phyloP scores from a whole-genome alignment of 2,888 invertebrate species.

The Zaprionus lineosus region DNA sequence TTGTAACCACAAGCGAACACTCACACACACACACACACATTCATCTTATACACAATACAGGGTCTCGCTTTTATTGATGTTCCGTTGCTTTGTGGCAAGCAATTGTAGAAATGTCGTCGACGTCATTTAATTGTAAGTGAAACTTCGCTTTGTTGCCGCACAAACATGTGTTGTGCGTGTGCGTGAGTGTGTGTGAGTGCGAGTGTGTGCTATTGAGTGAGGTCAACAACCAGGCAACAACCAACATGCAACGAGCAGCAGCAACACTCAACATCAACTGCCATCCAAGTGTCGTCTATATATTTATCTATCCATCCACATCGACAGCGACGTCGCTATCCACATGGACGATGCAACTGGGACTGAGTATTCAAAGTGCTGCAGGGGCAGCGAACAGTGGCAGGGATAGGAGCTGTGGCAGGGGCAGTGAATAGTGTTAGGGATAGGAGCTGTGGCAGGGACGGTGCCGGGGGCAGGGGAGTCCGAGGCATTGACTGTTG shows the following conservation, averaged over 20 bases:
- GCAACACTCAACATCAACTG: slow-evolving; percentile 64
- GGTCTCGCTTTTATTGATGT: slow-evolving; percentile 74
- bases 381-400: background rate
- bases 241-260: slow-evolving; percentile 51
- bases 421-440: background rate
- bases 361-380: slow-evolving; percentile 8
- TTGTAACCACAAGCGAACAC: slow-evolving; percentile 37
- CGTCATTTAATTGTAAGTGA: slow-evolving; percentile 79
- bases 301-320: slow-evolving; percentile 46
- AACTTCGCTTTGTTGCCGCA: slow-evolving; percentile 68
- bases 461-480: background rate
- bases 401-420: slow-evolving; percentile 3
- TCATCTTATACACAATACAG: slow-evolving; percentile 29
- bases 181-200: slow-evolving; percentile 12
- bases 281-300: slow-evolving; percentile 68
- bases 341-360: slow-evolving; percentile 9
- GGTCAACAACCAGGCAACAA: slow-evolving; percentile 66
- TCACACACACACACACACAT: slow-evolving; percentile 8
- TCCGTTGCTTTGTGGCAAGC: slow-evolving; percentile 71
- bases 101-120: slow-evolving; percentile 74
- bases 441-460: slow-evolving; percentile 4
- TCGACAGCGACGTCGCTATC: slow-evolving; percentile 14
- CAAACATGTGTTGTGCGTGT: slow-evolving; percentile 16
- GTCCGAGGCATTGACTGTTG: slow-evolving; percentile 54
- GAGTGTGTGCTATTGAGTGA: slow-evolving; percentile 46